Evolutionary conservation across 2,888 invertebrate species (phyloP), one percentile per base, ranked within the genome.

Genomic region (Eugnorisma glareosa): DNA sequence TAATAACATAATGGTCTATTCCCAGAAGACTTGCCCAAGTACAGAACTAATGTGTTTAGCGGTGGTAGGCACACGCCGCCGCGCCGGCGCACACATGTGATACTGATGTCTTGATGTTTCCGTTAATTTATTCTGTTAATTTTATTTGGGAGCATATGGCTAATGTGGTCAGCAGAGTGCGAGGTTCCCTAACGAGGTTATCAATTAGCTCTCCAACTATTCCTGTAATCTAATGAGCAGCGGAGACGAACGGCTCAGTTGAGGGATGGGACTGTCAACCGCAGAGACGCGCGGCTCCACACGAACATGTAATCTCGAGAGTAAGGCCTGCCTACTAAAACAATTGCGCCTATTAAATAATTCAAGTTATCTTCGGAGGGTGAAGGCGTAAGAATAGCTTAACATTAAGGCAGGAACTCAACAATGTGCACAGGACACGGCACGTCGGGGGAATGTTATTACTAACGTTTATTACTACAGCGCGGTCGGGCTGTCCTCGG

Each of bases 381-480:
- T 48, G 64, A 69, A 72, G 75, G 77, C 85, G 85, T 73, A 70
- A 77, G 82, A 76, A 73, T 82, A 59, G 64, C 85, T 85, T 67
- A 64, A 67, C 63, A 81, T 82, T 71, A 75, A 68, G 59, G 63
- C 70, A 64, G 64, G 84, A 80, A 84, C 63, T 82, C 63, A 84
- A 81, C 75, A 84, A 74, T 75, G 85, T 71, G 84, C 75, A 63
- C 84, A 67, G 72, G 75, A 82, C 82, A 67, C 54, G 75, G 73
- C 82, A 68, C 82, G 85, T 45, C 86, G 24, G 78, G 8, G 83
- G 83, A 83, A 83, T 85, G 83, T 83, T 85, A 82, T 83, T 83
- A 77, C 70, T 48, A 59, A 54, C 73, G 76, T 85, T 82, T 73
- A 82, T 77, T 67, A 77, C 51, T 15, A 57, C 51, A 51, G 61